Evolutionary conservation across 1,140 invertebrate genomes (phyloP), one percentile per base, ranked within the genome.

Genomic region (Sipha flava): DNA sequence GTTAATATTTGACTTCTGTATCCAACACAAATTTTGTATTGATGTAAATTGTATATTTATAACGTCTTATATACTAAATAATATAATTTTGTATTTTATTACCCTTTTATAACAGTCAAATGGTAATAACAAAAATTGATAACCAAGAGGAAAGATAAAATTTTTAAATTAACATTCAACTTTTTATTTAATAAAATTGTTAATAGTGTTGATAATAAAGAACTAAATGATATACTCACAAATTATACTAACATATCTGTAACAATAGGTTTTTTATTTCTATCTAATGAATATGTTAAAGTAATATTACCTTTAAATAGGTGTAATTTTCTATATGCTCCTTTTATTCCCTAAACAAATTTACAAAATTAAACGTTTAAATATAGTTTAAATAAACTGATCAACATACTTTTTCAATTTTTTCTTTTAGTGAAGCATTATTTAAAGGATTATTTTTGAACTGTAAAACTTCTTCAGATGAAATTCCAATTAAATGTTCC

Each of bases 401-500:
- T 68, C 2, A 26, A 29, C 26, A 45, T 43, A 59, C 73, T 40
- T 77, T 77, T 77, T 77, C 73, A 45, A 77, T 77, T 77, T 77
- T 77, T 77, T 59, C 73, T 57, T 77, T 77, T n/a, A 77, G 43
- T 5, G 14, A 7, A 3, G 31, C 29, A 77, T 21, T 43, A 7
- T 77, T 77, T 9, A 12, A 7, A 43, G 34, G 52, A 77, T 77
- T 59, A 7, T 77, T 40, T 23, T 54, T 77, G 10, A 77, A 43
- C 16, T 52, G 31, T 10, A 57, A 12, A 16, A 77, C 73, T 77
- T 77, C 73, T 34, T 43, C 6, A 0, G 73, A 45, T 57, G 52
- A n/a, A 57, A 77, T 23, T n/a, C 73, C 73, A 40, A 77, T 77
- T 26, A 77, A 77, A 29, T 9, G n/a, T 45, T 77, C 73, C 26